phyloP scores from a whole-genome alignment of 2,113 vertebrate genomes.

The Mirza zaza region DNA sequence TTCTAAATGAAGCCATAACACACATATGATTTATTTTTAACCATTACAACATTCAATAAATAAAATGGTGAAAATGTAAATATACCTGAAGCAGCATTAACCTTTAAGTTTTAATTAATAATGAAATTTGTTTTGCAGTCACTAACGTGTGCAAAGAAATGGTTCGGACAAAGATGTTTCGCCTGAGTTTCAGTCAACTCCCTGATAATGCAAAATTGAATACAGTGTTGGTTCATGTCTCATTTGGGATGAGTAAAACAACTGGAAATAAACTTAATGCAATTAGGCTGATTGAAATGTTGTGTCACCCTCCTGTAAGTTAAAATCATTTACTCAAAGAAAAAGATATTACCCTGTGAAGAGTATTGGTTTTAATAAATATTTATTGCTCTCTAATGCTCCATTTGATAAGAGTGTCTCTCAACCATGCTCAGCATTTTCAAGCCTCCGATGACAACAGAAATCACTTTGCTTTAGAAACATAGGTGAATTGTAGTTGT shows the following conservation, averaged over 20 bases:
- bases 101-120: constrained; percentile 47
- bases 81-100: constrained; percentile 2
- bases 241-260: constrained; percentile 25
- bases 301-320: neutral
- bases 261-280: neutral
- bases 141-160: neutral
- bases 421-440: constrained; percentile 39
- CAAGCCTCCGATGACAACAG: constrained; percentile 26
- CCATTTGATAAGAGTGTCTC: constrained; percentile 43
- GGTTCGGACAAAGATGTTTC: neutral
- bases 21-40: neutral
- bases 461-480: constrained; percentile 56
- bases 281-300: constrained; percentile 37
- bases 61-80: neutral
- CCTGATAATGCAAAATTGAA: neutral
- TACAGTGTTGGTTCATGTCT: neutral
- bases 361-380: constrained; percentile 64
- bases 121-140: constrained; percentile 53
- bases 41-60: neutral
- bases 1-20: neutral
- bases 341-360: constrained; percentile 28
- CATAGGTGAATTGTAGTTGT: constrained; percentile 43
- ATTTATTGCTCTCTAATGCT: constrained; percentile 64
- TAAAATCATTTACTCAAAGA: constrained; percentile 40
- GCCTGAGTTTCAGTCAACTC: neutral